These are phyloP conservation scores for Parascotia fuliginaria DNA, from an alignment of 2,888 invertebrate genomes.

Conservation along the genomic window DNA sequence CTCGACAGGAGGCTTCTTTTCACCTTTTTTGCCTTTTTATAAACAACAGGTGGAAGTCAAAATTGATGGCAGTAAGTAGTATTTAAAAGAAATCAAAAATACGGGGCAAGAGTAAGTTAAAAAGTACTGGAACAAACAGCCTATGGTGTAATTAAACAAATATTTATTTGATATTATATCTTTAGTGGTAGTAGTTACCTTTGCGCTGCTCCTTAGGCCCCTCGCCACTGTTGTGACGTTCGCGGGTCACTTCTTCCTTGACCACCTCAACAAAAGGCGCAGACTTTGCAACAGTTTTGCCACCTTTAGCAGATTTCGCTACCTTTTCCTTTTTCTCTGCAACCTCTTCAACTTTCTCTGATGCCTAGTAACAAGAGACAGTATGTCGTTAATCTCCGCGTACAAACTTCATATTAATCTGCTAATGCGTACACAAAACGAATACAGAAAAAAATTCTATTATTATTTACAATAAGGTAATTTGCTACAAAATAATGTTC, in stretches of 20 bases:
- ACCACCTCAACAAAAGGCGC: constrained; percentile 50
- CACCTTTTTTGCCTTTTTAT: constrained; percentile 65
- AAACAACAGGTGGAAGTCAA: neutral
- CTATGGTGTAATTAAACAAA: too few species aligned
- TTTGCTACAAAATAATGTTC: too few species aligned
- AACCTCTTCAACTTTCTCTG: constrained; percentile 71
- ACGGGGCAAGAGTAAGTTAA: too few species aligned
- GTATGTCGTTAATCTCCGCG: neutral
- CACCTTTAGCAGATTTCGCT: constrained; percentile 55
- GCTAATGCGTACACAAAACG: too few species aligned
- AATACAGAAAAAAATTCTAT: too few species aligned
- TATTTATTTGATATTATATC: too few species aligned
- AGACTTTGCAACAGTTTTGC: constrained; percentile 49
- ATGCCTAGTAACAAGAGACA: constrained; percentile 40
- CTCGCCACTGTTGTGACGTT: constrained; percentile 63
- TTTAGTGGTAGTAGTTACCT: constrained; percentile 52
- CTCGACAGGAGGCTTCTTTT: constrained; percentile 60
- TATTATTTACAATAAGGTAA: too few species aligned
- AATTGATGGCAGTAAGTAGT: too few species aligned
- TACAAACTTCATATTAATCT: too few species aligned
- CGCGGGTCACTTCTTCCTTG: constrained; percentile 64
- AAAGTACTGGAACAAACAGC: too few species aligned
- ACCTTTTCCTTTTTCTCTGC: constrained; percentile 69
- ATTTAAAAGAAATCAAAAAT: too few species aligned
- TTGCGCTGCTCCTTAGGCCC: constrained; percentile 77